Conservation (phyloP, 2,797 vertebrate species). For the Channa striata region DNA sequence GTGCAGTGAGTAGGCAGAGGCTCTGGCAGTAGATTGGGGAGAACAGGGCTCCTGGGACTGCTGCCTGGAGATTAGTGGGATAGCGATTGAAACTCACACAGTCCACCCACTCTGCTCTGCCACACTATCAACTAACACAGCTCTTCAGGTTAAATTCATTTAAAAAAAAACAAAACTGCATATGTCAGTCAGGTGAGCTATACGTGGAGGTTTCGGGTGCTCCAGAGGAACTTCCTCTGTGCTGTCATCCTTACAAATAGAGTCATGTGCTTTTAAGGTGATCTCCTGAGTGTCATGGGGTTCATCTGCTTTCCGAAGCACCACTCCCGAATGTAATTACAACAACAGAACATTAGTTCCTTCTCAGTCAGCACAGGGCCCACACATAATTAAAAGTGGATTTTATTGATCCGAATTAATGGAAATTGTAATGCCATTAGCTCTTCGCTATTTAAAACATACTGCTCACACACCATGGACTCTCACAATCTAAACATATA, state of each 20-base stretch:
- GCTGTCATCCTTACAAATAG: constrained; percentile 30
- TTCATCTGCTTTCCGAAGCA: constrained; percentile 17
- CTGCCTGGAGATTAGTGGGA: constrained; percentile 65
- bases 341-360: constrained; percentile 45
- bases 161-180: constrained; percentile 14
- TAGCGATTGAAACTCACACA: constrained; percentile 67
- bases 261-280: constrained; percentile 39
- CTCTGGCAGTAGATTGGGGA: constrained; percentile 56
- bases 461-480: too few relatives aligned
- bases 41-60: constrained; percentile 60
- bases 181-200: constrained; percentile 42
- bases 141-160: neutral
- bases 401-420: constrained; percentile 6
- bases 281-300: constrained; percentile 31
- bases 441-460: too few relatives aligned
- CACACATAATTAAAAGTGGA: constrained; percentile 39
- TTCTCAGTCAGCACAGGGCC: constrained; percentile 37
- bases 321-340: constrained; percentile 61
- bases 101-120: constrained; percentile 50
- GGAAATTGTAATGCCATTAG: too few relatives aligned
- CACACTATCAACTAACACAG: constrained; percentile 9
- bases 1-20: constrained; percentile 56
- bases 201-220: constrained; percentile 37
- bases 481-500: too few relatives aligned
- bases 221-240: constrained; percentile 43